Evolutionary conservation across 2,888 invertebrate species (phyloP).

Genomic region (Neocrepidodera transversa): DNA sequence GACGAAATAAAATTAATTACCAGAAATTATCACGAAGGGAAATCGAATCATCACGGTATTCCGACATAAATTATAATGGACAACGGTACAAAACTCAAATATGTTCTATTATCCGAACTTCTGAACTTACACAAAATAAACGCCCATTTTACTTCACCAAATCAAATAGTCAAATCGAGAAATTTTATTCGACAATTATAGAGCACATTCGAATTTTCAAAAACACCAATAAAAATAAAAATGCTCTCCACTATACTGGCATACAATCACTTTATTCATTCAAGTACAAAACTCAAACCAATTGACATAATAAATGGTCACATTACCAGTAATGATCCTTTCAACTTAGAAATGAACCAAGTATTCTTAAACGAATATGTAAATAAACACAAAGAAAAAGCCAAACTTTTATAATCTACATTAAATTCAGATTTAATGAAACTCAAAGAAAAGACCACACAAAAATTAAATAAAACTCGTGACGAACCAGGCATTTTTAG

Average conservation of each 20-base stretch:
- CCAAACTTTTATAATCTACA: neutral
- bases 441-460: neutral
- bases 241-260: conserved; percentile 12
- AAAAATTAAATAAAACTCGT: neutral
- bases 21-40: neutral
- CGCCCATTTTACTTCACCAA: conserved; percentile 27
- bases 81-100: conserved; percentile 40
- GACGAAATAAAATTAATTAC: neutral
- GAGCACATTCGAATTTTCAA: conserved; percentile 8
- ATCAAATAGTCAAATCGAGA: neutral
- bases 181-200: conserved; percentile 3
- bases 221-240: conserved; percentile 18
- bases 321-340: conserved; percentile 11
- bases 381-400: conserved; percentile 1
- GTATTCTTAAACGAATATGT: neutral
- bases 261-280: conserved; percentile 19
- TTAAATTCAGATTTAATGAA: too few relatives aligned
- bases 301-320: conserved; percentile 17
- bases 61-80: conserved; percentile 37
- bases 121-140: conserved; percentile 37
- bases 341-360: conserved; percentile 4
- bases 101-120: conserved; percentile 33
- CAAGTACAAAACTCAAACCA: conserved; percentile 9
- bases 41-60: conserved; percentile 29
- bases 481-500: neutral